phyloP scores from a whole-genome alignment of 64 coral and sea anemone genomes.

The Pachyseris speciosa region DNA sequence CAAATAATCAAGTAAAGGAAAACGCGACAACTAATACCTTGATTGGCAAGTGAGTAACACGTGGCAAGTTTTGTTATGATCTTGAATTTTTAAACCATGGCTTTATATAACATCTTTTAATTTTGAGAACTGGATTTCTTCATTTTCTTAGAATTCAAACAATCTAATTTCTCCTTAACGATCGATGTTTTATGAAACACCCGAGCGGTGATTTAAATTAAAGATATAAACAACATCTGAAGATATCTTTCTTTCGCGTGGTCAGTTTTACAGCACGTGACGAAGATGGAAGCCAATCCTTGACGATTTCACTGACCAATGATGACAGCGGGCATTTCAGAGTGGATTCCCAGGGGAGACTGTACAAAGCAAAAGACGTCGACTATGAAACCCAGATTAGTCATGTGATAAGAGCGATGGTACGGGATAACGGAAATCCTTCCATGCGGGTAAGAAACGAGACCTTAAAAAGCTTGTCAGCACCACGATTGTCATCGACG shows the following conservation, averaged over 20 bases:
- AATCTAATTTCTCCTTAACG: no score
- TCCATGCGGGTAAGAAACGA: conserved; percentile 51
- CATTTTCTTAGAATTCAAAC: no score
- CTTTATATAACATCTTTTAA: no score
- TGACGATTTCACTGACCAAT: conserved; percentile 68
- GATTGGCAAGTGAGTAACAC: conserved; percentile 59
- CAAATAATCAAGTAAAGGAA: conserved; percentile 70
- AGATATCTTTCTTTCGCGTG: background rate
- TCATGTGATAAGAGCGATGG: conserved; percentile 63
- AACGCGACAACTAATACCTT: conserved; percentile 56
- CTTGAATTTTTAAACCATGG: no score
- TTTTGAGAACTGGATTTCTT: no score
- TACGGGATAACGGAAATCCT: conserved; percentile 75
- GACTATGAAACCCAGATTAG: conserved; percentile 76
- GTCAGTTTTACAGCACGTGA: conserved; percentile 63
- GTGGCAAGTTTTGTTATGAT: background rate
- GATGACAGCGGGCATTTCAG: conserved; percentile 79
- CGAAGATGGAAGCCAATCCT: conserved; percentile 56
- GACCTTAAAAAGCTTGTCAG: no score
- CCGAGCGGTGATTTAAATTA: no score
- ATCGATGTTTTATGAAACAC: background rate
- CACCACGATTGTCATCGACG: background rate
- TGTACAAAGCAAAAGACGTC: conserved; percentile 70
- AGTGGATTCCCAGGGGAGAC: conserved; percentile 54
- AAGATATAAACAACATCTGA: no score